Base-by-base conservation (phyloP, 2,888 invertebrate genomes). In the Corbicula japonica region DNA sequence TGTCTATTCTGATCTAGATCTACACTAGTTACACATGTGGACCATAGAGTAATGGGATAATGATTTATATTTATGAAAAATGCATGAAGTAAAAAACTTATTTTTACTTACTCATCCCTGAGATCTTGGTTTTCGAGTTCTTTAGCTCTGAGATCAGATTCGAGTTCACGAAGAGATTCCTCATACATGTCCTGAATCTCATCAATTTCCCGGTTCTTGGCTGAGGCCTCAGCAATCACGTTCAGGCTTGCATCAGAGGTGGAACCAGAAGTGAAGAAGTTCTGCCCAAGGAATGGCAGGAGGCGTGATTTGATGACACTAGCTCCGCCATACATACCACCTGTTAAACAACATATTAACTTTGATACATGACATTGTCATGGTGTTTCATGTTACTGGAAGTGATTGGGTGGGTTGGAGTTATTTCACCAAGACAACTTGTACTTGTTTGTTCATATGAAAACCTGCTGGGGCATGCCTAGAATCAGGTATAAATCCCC, bases 241-340 rank as follows among this genome's bases (percentile, higher is more conserved):
- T 85, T 86, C 4, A 92, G 88, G 46, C 88, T 88, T 15, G 90
- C 85, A 58, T 92, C 91, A 0, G 90, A 87, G 8, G 90, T 88
- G 52, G 90, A 87, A 6, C 89, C 90, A 8, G 89, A 78, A 10
- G 90, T 85, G 75, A 92, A 90, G 69, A 91, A 90, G 68, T 90
- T 90, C 73, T 89, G 88, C 1, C 92, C 91, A 62, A 93, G 86
- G 91, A 91, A 92, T 34, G 93, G 93, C 69, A 93, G 83, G 41
- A 93, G 89, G 2, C 93, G 87, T 8, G 89, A 90, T 80, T 92
- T 93, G 83, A 93, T 92, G 73, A 91, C 88, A 68, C 86, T 89
- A 18, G 92, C 89, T 10, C 92, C 92, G 30, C 92, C 92, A 86
- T 92, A 93, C 79, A 90, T 72, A 30, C 92, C 92, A 81, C 92